Conservation (phyloP, 1,140 invertebrate genomes). For the Tribolium castaneum region DNA sequence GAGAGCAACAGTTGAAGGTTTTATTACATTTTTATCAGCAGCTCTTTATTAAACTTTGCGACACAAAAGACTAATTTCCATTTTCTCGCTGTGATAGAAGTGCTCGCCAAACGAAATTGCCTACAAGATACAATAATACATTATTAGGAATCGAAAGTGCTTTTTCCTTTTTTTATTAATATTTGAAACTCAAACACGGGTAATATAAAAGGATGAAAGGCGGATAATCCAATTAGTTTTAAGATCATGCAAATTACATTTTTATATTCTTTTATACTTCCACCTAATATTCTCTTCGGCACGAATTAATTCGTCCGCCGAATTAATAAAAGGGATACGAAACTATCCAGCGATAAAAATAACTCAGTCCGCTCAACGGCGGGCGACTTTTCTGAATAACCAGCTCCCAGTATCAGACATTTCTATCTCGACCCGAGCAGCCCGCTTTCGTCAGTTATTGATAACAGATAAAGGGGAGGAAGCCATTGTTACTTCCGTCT, state of each 20-base stretch:
- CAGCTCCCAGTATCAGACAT: constrained; percentile 40
- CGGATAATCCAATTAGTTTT: constrained; percentile 40
- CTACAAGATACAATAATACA: constrained; percentile 40
- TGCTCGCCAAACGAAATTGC: constrained; percentile 34
- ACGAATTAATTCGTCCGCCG: constrained; percentile 10
- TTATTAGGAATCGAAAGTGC: constrained; percentile 40
- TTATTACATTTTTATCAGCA: constrained; percentile 31
- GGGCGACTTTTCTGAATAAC: constrained; percentile 36
- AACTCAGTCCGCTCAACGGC: constrained; percentile 33
- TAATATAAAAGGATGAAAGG: constrained; percentile 33
- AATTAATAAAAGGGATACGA: constrained; percentile 21
- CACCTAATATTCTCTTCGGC: constrained; percentile 1
- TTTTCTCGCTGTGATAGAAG: constrained; percentile 19
- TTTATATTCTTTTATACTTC: constrained; percentile 38
- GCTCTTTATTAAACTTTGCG: constrained; percentile 26
- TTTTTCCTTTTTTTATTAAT: constrained; percentile 35
- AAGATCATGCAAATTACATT: constrained; percentile 42
- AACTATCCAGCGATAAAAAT: constrained; percentile 32
- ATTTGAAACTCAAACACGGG: constrained; percentile 26
- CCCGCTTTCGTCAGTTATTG: constrained; percentile 47
- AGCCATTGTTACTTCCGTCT: constrained; percentile 49
- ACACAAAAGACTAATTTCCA: constrained; percentile 34
- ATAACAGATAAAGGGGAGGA: constrained; percentile 49
- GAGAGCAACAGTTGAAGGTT: constrained; percentile 30
- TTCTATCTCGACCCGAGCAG: constrained; percentile 40